Base-by-base conservation (phyloP, 2,888 invertebrate genomes). In the Lycia hirtaria region DNA sequence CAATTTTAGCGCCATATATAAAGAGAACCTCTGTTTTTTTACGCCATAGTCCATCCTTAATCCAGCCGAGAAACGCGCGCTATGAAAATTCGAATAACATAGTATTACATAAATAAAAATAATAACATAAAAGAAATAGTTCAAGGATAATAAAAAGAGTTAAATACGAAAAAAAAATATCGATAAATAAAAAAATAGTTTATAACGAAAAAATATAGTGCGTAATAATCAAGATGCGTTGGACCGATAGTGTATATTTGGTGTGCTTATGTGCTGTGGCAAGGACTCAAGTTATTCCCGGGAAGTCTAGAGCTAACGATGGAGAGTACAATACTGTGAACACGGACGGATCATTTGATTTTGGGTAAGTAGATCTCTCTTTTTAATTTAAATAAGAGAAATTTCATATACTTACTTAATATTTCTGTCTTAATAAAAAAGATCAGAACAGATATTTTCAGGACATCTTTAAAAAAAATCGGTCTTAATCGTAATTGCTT, bases 321-420 rank as follows among this genome's bases (percentile, higher is more conserved):
- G 92, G 92, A 3, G 94, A 94, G 60, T 95, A 94, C 71, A 95
- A 95, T 71, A 92, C 93, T 56, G 91, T 95, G 32, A 94, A 95
- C 66, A 92, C 93, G 22, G 96, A 96, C 86, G 96, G 96, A 76
- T 95, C 96, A 15, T 96, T 94, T 73, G 94, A 95, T 79, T 96
- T 96, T 82, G 95, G 96, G 94, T 94, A 85, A 74, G 64, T 76
- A 55, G n/a, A n/a, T n/a, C n/a, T n/a, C n/a, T n/a, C n/a, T n/a
- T n/a, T n/a, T n/a, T n/a, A n/a, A n/a, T n/a, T n/a, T n/a, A n/a
- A n/a, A n/a, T n/a, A n/a, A n/a, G n/a, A n/a, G n/a, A n/a, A n/a
- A n/a, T n/a, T n/a, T n/a, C n/a, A n/a, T n/a, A n/a, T n/a, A n/a
- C n/a, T n/a, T n/a, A n/a, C n/a, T n/a, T n/a, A n/a, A n/a, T n/a